These are phyloP conservation scores for Micromussa lordhowensis DNA, from an alignment of 92 coral and sea anemone species.

Conservation along the genomic window DNA sequence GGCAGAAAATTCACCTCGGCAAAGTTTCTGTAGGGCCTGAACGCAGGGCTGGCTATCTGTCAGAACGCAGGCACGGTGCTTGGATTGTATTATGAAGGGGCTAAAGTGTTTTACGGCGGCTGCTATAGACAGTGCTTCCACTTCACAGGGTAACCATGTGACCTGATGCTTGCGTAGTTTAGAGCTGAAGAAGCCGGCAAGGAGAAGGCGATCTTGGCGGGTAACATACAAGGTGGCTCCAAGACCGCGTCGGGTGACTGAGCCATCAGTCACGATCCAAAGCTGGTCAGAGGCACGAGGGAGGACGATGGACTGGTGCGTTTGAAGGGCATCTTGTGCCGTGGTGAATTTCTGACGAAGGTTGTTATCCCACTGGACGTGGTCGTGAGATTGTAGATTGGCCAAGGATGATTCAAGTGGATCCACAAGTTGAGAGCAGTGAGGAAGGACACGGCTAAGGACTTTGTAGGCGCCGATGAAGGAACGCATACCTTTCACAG, in stretches of 20 bases:
- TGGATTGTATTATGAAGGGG: too few relatives aligned
- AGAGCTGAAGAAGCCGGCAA: constrained; percentile 33
- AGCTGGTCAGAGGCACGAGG: constrained; percentile 41
- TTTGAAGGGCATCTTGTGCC: constrained; percentile 7
- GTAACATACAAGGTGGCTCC: constrained; percentile 45
- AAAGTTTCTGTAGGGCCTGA: constrained; percentile 5
- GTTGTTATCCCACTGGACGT: too few relatives aligned
- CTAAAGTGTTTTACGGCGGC: too few relatives aligned
- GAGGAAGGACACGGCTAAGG: too few relatives aligned
- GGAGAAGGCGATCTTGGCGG: constrained; percentile 16
- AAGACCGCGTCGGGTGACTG: constrained; percentile 11
- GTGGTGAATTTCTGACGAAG: too few relatives aligned
- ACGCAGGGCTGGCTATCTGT: constrained; percentile 30
- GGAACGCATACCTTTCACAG: too few relatives aligned
- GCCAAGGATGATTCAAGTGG: constrained; percentile 3
- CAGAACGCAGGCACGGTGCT: neutral
- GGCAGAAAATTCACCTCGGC: constrained; percentile 15
- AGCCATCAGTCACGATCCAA: neutral
- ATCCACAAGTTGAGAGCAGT: neutral
- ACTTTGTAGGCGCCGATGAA: too few relatives aligned
- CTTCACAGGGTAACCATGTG: too few relatives aligned
- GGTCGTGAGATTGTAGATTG: neutral
- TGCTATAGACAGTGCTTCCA: too few relatives aligned
- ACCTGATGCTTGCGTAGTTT: constrained; percentile 35
- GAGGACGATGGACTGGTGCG: constrained; percentile 16